These are phyloP conservation scores for Melitaea athalia DNA, from an alignment of 2,888 invertebrate species.

Conservation along the genomic window DNA sequence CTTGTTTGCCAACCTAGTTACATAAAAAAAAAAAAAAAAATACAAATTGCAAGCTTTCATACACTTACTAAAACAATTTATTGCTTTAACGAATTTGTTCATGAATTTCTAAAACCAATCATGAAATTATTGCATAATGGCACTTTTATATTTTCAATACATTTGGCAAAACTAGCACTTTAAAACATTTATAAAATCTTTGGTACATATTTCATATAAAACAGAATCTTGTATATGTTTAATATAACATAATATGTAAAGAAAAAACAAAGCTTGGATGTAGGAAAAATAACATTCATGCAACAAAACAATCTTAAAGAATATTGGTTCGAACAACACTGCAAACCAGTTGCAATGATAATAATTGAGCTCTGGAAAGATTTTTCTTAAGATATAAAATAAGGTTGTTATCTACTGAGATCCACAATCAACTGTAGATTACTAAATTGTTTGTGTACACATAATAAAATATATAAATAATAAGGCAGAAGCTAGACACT, in stretches of 20 bases:
- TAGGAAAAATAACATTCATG: slow-evolving; percentile 47
- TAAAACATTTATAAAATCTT: slow-evolving; percentile 30
- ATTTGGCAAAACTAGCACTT: slow-evolving; percentile 20
- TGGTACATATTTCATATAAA: slow-evolving; percentile 30
- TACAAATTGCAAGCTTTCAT: not conserved
- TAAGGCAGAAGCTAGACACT: slow-evolving; percentile 6
- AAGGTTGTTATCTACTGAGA: slow-evolving; percentile 68
- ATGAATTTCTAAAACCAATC: not conserved
- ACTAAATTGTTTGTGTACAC: slow-evolving; percentile 58
- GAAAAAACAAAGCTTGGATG: slow-evolving; percentile 17
- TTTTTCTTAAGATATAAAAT: slow-evolving; percentile 54
- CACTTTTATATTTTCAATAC: slow-evolving; percentile 13
- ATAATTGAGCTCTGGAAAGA: slow-evolving; percentile 63
- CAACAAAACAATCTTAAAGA: slow-evolving; percentile 64
- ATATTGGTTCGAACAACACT: slow-evolving; percentile 60
- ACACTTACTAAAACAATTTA: not conserved
- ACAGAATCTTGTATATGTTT: not conserved
- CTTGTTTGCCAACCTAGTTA: no score
- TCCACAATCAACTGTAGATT: slow-evolving; percentile 80
- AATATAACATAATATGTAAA: not conserved
- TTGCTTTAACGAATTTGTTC: not conserved
- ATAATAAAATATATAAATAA: not conserved
- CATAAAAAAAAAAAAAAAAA: no score
- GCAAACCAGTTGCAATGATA: slow-evolving; percentile 47
- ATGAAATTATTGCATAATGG: slow-evolving; percentile 1